These are phyloP conservation scores for Bos javanicus DNA, from an alignment of 2,113 vertebrate species.

Conservation along the genomic window DNA sequence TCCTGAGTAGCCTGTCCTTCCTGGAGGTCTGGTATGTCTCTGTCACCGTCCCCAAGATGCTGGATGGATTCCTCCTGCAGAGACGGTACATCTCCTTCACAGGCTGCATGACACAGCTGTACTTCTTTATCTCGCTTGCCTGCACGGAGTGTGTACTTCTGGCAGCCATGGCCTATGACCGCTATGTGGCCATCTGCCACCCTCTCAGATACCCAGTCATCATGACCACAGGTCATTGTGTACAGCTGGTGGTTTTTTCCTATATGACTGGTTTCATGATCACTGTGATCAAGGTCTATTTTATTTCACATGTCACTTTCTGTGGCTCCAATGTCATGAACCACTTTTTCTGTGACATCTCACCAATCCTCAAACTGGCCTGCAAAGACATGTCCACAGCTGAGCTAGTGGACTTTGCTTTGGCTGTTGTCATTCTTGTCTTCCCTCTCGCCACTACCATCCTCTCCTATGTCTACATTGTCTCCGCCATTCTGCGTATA, in stretches of 20 bases:
- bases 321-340: neutral
- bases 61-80: neutral
- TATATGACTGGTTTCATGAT: neutral
- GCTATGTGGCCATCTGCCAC: neutral
- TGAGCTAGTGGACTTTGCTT: slow-evolving; percentile 66
- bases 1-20: neutral
- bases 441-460: slow-evolving; percentile 60
- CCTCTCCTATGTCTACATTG: slow-evolving; percentile 71
- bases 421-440: slow-evolving; percentile 70
- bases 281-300: neutral
- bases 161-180: neutral
- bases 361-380: slow-evolving; percentile 73
- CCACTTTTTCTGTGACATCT: slow-evolving; percentile 53
- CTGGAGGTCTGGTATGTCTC: neutral
- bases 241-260: neutral
- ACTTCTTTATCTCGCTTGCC: neutral
- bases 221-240: neutral
- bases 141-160: neutral
- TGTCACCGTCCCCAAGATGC: neutral
- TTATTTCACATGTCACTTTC: neutral
- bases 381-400: slow-evolving; percentile 65
- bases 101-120: neutral
- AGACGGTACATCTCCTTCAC: neutral
- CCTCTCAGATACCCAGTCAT: neutral
- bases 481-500: slow-evolving; percentile 62